Evolutionary conservation across 1,140 invertebrate species (phyloP).

Genomic region (Ericerus pela): DNA sequence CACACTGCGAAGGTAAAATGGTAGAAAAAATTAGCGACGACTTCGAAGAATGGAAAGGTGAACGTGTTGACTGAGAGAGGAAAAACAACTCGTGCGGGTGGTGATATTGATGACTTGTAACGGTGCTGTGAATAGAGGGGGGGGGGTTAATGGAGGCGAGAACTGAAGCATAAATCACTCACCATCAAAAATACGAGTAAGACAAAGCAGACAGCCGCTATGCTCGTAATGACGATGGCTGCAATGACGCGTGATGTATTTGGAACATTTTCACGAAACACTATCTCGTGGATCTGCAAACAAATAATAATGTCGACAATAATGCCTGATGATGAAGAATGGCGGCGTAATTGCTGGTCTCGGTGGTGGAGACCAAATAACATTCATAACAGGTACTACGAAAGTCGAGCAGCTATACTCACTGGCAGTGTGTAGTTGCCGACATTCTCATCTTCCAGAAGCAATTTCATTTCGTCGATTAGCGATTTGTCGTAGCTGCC

Average conservation of each 20-base stretch:
- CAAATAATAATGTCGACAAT: background rate
- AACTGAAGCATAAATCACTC: too few species aligned
- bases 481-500: background rate
- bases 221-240: constrained; percentile 36
- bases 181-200: constrained; percentile 49
- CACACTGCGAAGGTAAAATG: constrained; percentile 35
- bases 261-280: background rate
- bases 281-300: constrained; percentile 7
- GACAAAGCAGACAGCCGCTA: constrained; percentile 39
- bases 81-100: too few species aligned
- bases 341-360: too few species aligned
- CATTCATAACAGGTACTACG: background rate
- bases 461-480: background rate
- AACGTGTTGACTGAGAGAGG: too few species aligned
- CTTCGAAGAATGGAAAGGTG: background rate
- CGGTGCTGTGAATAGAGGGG: too few species aligned
- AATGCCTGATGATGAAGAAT: too few species aligned
- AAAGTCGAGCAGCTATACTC: background rate
- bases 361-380: too few species aligned
- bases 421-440: constrained; percentile 1
- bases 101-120: too few species aligned
- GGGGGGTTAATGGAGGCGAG: too few species aligned
- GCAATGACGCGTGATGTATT: constrained; percentile 32
- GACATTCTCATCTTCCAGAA: background rate
- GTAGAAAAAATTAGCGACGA: constrained; percentile 19